phyloP scores from a whole-genome alignment of 2,113 vertebrate genomes.

The Megalops atlanticus region DNA sequence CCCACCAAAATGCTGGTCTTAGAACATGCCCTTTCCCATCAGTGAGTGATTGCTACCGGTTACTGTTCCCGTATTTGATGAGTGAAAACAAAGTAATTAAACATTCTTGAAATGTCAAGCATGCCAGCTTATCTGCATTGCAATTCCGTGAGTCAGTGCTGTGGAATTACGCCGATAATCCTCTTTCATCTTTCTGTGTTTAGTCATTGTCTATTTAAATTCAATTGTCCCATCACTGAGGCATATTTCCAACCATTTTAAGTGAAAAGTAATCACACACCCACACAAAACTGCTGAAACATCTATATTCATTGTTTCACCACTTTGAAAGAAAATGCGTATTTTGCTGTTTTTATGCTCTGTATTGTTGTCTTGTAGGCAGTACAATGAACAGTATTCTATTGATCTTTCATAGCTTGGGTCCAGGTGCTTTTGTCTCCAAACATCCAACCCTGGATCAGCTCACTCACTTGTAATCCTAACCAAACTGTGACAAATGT shows the following conservation, averaged over 20 bases:
- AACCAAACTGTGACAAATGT: background rate
- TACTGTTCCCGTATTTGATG: background rate
- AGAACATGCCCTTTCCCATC: background rate
- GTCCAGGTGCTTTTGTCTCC: background rate
- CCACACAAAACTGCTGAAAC: too few species aligned
- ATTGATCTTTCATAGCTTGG: background rate
- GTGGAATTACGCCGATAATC: background rate
- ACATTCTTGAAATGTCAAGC: background rate
- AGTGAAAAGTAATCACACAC: too few species aligned
- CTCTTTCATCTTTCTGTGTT: background rate
- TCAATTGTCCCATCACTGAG: background rate
- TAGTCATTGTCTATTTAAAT: background rate
- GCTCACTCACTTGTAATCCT: background rate
- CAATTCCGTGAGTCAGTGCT: background rate
- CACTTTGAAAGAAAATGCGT: background rate
- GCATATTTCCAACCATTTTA: background rate
- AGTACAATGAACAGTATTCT: too few species aligned
- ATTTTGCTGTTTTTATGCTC: too few species aligned
- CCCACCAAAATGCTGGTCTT: background rate
- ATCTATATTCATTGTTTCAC: too few species aligned
- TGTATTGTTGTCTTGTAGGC: background rate
- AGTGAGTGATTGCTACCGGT: background rate
- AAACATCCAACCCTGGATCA: background rate
- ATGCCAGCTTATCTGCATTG: background rate
- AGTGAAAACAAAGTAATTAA: background rate